These are phyloP conservation scores for Nothoprocta perdicaria DNA, from an alignment of 2,113 vertebrate genomes.

Conservation along the genomic window DNA sequence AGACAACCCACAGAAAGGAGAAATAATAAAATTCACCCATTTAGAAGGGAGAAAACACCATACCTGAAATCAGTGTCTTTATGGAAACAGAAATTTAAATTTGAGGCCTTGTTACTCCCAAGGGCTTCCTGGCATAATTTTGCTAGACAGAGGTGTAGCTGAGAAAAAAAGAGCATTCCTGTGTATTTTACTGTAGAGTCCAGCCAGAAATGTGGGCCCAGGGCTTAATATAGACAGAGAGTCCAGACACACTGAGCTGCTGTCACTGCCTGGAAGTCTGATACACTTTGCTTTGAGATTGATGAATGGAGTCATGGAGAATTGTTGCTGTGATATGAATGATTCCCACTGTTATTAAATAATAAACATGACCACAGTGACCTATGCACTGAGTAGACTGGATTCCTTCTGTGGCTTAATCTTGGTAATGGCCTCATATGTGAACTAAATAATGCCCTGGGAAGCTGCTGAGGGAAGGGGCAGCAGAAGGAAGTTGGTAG, in stretches of 20 bases:
- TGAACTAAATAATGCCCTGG: constrained; percentile 4
- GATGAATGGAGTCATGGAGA: constrained; percentile 1
- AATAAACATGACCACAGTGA: constrained; percentile 57
- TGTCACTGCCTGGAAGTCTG: neutral
- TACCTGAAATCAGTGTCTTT: neutral
- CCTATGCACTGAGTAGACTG: constrained; percentile 37
- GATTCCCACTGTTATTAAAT: constrained; percentile 68
- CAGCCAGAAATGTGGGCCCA: neutral
- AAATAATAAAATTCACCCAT: neutral
- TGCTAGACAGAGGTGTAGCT: neutral
- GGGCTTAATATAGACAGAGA: neutral
- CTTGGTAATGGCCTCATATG: constrained; percentile 62
- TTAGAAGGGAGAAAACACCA: neutral
- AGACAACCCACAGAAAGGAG: neutral
- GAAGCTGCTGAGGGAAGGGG: neutral
- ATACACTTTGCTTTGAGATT: constrained; percentile 28
- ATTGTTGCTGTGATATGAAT: constrained; percentile 50
- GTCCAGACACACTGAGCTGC: neutral
- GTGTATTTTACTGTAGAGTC: neutral
- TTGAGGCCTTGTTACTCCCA: neutral
- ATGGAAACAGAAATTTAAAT: neutral
- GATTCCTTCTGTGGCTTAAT: constrained; percentile 54
- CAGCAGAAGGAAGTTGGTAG: neutral
- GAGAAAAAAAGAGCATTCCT: neutral
- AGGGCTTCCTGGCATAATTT: neutral